Evolutionary conservation across 2,797 vertebrate genomes (phyloP).

Genomic region (Eulemur albifrons): DNA sequence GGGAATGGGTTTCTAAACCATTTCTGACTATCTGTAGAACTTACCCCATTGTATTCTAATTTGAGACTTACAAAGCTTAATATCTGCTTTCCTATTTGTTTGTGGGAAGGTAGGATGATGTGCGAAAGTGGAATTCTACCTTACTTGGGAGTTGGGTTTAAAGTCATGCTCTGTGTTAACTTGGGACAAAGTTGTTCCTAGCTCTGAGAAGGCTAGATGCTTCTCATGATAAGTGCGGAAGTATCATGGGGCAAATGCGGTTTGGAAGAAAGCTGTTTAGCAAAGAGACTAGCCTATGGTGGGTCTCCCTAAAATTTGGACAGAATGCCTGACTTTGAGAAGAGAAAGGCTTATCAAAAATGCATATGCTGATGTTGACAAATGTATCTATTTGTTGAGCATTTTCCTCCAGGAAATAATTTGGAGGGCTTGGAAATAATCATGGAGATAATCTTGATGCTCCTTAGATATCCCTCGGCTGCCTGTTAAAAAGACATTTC

Average conservation of each 20-base stretch:
- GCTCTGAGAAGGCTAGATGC: background rate
- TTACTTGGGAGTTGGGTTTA: background rate
- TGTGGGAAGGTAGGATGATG: background rate
- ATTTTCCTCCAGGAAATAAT: background rate
- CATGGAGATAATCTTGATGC: background rate
- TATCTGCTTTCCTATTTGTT: background rate
- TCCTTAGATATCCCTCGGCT: background rate
- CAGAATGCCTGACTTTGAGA: background rate
- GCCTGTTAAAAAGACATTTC: background rate
- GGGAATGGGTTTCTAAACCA: background rate
- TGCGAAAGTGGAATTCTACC: background rate
- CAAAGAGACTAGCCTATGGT: background rate
- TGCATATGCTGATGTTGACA: background rate
- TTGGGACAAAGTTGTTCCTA: background rate
- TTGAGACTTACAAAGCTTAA: background rate
- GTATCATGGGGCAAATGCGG: background rate
- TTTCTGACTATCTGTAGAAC: background rate
- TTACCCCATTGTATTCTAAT: background rate
- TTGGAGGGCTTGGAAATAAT: slow-evolving; percentile 1
- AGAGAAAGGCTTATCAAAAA: background rate
- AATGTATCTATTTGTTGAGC: background rate
- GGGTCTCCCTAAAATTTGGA: background rate
- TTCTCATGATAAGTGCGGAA: background rate
- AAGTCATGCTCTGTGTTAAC: background rate
- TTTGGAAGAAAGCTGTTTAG: background rate